phyloP scores from a whole-genome alignment of 2,113 vertebrate species.

The Proterorhinus semilunaris region DNA sequence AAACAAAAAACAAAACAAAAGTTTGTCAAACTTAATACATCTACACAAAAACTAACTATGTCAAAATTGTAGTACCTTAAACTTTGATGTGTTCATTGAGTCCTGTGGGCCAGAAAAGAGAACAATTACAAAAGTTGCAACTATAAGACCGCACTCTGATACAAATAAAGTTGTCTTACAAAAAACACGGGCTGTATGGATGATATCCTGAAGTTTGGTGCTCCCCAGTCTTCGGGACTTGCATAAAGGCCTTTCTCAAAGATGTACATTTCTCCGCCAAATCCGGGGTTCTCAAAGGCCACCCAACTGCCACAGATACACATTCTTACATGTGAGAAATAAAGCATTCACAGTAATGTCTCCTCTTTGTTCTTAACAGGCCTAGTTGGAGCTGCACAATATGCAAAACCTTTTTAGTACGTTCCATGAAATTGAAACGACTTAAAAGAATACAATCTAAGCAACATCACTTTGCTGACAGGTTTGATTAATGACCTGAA shows the following conservation, averaged over 20 bases:
- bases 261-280: slow-evolving; percentile 89
- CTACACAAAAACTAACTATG: neutral
- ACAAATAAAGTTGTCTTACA: slow-evolving; percentile 72
- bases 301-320: slow-evolving; percentile 82
- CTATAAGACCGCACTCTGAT: neutral
- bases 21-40: neutral
- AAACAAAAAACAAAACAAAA: slow-evolving; percentile 33
- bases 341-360: neutral
- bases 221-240: slow-evolving; percentile 87
- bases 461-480: neutral
- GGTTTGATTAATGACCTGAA: neutral
- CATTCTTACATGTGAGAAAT: neutral
- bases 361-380: too few species aligned
- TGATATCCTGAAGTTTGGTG: slow-evolving; percentile 80
- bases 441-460: too few species aligned
- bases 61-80: slow-evolving; percentile 61
- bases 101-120: slow-evolving; percentile 59
- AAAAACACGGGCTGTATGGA: slow-evolving; percentile 88
- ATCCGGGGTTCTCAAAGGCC: slow-evolving; percentile 88
- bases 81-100: slow-evolving; percentile 47
- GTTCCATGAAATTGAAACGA: too few species aligned
- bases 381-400: too few species aligned
- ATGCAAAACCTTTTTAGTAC: too few species aligned
- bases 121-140: neutral
- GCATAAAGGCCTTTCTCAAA: slow-evolving; percentile 90